Evolutionary conservation across 2,888 invertebrate genomes (phyloP).

Genomic region (Ichneumon xanthorius): DNA sequence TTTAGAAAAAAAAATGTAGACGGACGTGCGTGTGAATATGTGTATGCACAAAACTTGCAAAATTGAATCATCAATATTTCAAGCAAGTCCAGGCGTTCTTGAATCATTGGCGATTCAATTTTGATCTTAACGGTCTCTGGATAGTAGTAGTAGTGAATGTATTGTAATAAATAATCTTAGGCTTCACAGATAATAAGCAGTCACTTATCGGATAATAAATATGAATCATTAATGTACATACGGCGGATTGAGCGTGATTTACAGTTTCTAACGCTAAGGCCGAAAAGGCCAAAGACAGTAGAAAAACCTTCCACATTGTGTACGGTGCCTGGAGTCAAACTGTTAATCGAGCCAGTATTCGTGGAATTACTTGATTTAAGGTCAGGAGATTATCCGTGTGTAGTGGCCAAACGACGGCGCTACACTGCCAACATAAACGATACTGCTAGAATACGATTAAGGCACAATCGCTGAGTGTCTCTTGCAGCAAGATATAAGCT

Average conservation of each 20-base stretch:
- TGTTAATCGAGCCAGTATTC: background rate
- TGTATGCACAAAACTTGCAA: too few relatives aligned
- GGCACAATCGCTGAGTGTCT: constrained; percentile 10
- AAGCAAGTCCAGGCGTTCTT: too few relatives aligned
- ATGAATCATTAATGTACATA: constrained; percentile 42
- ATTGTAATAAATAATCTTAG: background rate
- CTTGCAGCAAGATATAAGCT: constrained; percentile 15
- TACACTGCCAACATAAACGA: constrained; percentile 48
- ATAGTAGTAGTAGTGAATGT: too few relatives aligned
- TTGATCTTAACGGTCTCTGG: too few relatives aligned
- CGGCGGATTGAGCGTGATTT: constrained; percentile 12
- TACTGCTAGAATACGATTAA: constrained; percentile 42
- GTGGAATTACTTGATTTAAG: background rate
- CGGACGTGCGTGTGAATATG: too few relatives aligned
- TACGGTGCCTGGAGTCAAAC: constrained; percentile 2
- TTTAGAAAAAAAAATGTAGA: too few relatives aligned
- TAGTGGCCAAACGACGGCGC: constrained; percentile 10
- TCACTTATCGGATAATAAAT: background rate
- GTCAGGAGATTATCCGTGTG: constrained; percentile 3
- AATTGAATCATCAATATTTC: too few relatives aligned
- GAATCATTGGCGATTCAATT: too few relatives aligned
- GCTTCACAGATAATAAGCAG: too few relatives aligned
- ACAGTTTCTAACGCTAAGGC: constrained; percentile 45
- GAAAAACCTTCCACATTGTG: constrained; percentile 61
- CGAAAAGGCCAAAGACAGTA: constrained; percentile 42